Evolutionary conservation across 64 coral and sea anemone genomes (phyloP).

Genomic region (Orbicella faveolata): DNA sequence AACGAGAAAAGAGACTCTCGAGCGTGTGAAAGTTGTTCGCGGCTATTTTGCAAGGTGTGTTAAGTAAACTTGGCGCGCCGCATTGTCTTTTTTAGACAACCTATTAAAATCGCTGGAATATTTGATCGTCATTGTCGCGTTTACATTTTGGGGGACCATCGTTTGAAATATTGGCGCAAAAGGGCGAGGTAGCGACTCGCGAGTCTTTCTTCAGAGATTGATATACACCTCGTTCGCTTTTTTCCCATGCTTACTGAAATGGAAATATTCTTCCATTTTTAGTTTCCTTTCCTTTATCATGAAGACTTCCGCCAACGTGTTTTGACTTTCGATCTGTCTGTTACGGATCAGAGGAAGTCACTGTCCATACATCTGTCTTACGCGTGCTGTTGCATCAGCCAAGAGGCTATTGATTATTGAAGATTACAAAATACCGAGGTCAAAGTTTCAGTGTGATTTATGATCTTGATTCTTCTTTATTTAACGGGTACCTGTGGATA

Average conservation of each 20-base stretch:
- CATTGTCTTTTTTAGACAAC: neutral
- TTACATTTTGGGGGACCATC: neutral
- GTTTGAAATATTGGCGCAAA: neutral
- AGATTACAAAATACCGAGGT: neutral
- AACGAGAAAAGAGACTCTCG: neutral
- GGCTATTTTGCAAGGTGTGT: neutral
- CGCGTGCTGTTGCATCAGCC: constrained; percentile 31
- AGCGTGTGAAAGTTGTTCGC: neutral
- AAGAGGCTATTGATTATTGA: neutral
- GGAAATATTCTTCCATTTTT: neutral
- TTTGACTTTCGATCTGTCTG: neutral
- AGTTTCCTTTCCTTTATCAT: neutral
- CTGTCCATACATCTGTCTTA: neutral
- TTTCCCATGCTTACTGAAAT: neutral
- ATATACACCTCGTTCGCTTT: neutral
- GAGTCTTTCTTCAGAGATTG: neutral
- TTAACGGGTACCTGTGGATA: neutral
- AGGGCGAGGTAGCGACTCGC: neutral
- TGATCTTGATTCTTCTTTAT: neutral
- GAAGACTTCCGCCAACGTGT: neutral
- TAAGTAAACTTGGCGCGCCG: neutral
- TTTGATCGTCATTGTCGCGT: neutral
- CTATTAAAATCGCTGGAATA: neutral
- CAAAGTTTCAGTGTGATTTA: neutral
- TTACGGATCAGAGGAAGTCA: neutral